These are phyloP conservation scores for Cephus rjabovi DNA, from an alignment of 2,888 invertebrate genomes.

Conservation along the genomic window DNA sequence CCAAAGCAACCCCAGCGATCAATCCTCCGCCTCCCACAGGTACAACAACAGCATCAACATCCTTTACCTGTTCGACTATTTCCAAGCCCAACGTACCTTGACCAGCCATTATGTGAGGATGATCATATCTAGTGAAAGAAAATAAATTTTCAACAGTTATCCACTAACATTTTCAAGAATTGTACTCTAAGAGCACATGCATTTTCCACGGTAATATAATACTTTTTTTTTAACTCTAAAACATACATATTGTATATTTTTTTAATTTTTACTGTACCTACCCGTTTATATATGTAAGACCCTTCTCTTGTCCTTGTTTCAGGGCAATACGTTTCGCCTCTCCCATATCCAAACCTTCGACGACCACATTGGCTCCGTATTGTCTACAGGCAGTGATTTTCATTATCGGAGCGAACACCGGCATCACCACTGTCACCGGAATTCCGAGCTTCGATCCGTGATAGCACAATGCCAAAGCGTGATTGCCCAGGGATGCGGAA, in stretches of 20 bases:
- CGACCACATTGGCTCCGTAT: conserved; percentile 86
- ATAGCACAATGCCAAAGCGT: conserved; percentile 84
- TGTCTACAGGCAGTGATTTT: conserved; percentile 90
- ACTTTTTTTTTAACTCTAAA: too few species aligned
- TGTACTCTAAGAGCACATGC: too few species aligned
- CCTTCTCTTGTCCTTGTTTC: conserved; percentile 77
- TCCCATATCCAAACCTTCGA: conserved; percentile 84
- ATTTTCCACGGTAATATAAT: too few species aligned
- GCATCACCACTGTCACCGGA: conserved; percentile 91
- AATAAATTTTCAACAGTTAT: not conserved
- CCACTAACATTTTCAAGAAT: too few species aligned
- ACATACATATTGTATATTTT: not conserved
- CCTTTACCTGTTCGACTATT: conserved; percentile 89
- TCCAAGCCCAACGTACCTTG: conserved; percentile 95
- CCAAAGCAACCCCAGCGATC: conserved; percentile 90
- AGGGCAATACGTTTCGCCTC: conserved; percentile 87
- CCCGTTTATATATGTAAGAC: conserved; percentile 90
- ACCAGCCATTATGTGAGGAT: conserved; percentile 94
- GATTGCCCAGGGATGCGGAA: conserved; percentile 94
- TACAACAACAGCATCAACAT: conserved; percentile 89
- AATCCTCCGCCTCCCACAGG: conserved; percentile 96
- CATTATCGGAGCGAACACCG: conserved; percentile 94
- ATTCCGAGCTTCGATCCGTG: conserved; percentile 75
- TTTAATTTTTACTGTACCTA: conserved; percentile 57
- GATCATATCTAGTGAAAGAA: conserved; percentile 79